Evolutionary conservation across 2,113 vertebrate species (phyloP), one percentile per base, ranked within the genome.

Genomic region (Phainopepla nitens): DNA sequence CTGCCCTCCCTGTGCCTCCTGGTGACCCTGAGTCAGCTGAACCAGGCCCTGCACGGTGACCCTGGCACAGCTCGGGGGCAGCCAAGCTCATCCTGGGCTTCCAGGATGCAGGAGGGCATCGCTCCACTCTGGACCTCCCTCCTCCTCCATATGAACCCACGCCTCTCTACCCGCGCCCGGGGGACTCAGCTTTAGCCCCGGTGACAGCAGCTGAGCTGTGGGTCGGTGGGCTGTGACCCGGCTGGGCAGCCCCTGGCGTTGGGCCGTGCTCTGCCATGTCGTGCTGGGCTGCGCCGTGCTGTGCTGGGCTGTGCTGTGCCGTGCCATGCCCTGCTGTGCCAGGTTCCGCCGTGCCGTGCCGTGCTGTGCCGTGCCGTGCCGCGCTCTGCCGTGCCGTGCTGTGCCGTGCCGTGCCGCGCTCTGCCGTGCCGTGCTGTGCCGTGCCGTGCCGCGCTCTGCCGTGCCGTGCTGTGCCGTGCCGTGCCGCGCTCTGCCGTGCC

Each of bases 71-170:
- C 69, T 15, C 7, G 2, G 60, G 50, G 13, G 7, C 45, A 41
- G 77, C 69, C 4, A 10, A 69, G 73, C 50, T 65, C 41, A 9
- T 22, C 4, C 0, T 9, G 61, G 61, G 31, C 57, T 79, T 49
- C 24, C 42, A 0, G 0, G 45, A 7, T 10, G 15, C 0, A 1
- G 35, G 47, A 58, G 39, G 25, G 24, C 78, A 60, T 29, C 0
- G 0, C 2, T 13, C 5, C 13, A 2, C 50, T 2, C 0, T 10
- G n/a, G 36, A 22, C 19, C 42, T 14, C 20, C 28, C 12, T 81
- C 13, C 41, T 69, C 22, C 27, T 54, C 44, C 6, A 0, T 1
- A 17, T 5, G 27, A 22, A 13, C 36, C n/a, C 5, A 1, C 21
- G 6, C 24, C 4, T 44, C 21, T 79, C 8, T 14, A 5, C 41